Conservation (phyloP, 2,113 vertebrate genomes). For the Canis aureus region DNA sequence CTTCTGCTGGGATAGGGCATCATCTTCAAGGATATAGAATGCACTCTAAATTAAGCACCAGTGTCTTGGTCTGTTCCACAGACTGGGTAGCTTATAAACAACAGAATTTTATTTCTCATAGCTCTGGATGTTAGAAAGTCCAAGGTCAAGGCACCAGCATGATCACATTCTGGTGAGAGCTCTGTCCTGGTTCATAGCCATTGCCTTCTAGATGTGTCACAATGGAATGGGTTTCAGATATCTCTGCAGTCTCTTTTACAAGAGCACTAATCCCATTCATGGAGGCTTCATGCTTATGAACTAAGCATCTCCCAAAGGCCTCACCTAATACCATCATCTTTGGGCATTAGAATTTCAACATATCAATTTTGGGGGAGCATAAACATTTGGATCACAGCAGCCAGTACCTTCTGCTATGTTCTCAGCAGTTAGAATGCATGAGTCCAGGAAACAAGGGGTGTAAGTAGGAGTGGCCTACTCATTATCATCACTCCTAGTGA, state of each 20-base stretch:
- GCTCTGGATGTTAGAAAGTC: not conserved
- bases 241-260: not conserved
- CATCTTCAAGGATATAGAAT: not conserved
- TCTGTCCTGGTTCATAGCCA: not conserved
- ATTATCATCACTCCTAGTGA: not conserved
- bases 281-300: not conserved
- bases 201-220: not conserved
- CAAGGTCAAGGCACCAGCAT: not conserved
- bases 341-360: not conserved
- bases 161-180: not conserved
- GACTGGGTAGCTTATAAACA: not conserved
- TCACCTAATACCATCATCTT: not conserved
- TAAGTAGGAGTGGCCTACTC: not conserved
- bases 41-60: not conserved
- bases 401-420: not conserved
- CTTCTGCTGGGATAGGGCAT: not conserved
- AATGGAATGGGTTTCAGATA: not conserved
- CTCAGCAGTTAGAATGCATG: not conserved
- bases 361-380: not conserved
- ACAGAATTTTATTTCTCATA: not conserved
- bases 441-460: not conserved
- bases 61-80: not conserved
- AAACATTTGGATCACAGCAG: not conserved
- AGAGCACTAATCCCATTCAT: not conserved
- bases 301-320: not conserved